Base-by-base conservation (phyloP, 2,888 invertebrate genomes). In the Noctua fimbriata region DNA sequence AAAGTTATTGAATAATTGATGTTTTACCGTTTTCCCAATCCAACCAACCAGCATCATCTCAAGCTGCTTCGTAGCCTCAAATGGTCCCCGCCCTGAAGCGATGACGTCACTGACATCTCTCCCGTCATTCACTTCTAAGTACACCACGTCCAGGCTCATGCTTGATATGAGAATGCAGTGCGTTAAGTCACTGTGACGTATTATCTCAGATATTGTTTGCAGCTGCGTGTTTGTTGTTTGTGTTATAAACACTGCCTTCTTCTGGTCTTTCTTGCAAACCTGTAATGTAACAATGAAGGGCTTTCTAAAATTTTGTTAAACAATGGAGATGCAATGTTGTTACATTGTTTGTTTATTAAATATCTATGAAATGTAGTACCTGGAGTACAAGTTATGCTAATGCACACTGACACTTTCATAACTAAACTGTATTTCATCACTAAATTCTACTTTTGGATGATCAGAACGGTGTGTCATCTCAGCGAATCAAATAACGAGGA, bases 151-250 rank as follows among this genome's bases (percentile, higher is more conserved):
- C 44, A 97, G 92, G 88, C 97, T 97, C 3, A 97, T 96, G 44
- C 97, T 95, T 28, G 97, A 97, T 84, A 98, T 95, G 5, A 98
- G 93, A 10, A 97, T 96, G 81, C 98, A 98, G 89, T 97, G 97
- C 16, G 97, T 96, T 81, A 98, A 97, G 63, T 96, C 94, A 93
- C 98, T 98, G 87, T 97, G 97, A 12, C 95, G 93, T 55, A 98
- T 96, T 44, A 98, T 97, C 87, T 98, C 97, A 85, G 96, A 94
- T 67, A 98, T 94, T 18, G 97, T 97, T 70, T 96, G 94, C 24
- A 97, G 93, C 78, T 97, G 97, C 24, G 97, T 97, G 18, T 95
- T 95, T 41, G 96, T 95, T 79, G 98, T 92, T 83, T 97, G 96
- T 1, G 97, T 97, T 81, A 97, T 97, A 66, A 98, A 97, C 21